Evolutionary conservation across 1,140 invertebrate genomes (phyloP).

Genomic region (Varroa destructor): DNA sequence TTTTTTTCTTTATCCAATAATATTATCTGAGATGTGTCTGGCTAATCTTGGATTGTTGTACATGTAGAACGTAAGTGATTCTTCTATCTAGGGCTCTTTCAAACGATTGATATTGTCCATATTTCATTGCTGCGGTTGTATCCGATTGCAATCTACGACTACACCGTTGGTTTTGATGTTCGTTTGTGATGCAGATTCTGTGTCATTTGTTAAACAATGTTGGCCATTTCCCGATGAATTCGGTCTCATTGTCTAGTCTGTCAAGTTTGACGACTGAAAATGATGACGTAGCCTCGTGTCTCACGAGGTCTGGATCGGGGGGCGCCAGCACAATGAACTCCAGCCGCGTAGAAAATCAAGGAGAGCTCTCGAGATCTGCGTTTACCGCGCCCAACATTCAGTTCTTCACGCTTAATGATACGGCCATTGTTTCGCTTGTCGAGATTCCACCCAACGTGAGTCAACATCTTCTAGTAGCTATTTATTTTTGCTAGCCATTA

Average conservation of each 20-base stretch:
- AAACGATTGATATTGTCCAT: too few species aligned
- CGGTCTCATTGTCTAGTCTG: constrained; percentile 63
- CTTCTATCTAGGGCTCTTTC: too few species aligned
- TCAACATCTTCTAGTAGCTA: not conserved
- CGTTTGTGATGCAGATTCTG: constrained; percentile 43
- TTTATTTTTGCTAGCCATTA: not conserved
- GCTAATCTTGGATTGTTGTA: not conserved
- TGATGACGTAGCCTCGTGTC: constrained; percentile 59
- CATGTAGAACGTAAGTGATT: too few species aligned
- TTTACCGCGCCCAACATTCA: constrained; percentile 75
- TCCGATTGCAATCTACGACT: too few species aligned
- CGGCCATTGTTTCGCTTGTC: constrained; percentile 71
- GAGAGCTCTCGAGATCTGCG: constrained; percentile 59
- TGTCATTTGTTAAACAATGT: constrained; percentile 71
- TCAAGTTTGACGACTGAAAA: constrained; percentile 77
- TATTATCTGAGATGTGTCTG: not conserved
- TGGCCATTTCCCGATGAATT: constrained; percentile 70
- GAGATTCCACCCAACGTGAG: constrained; percentile 64
- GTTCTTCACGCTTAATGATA: constrained; percentile 67
- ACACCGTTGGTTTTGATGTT: too few species aligned
- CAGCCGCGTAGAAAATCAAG: constrained; percentile 51
- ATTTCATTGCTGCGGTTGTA: too few species aligned
- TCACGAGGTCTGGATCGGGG: too few species aligned
- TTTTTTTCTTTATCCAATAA: constrained; percentile 30
- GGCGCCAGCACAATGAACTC: constrained; percentile 43